Base-by-base conservation (phyloP, 2,113 vertebrate genomes). In the Corydoras sp. region DNA sequence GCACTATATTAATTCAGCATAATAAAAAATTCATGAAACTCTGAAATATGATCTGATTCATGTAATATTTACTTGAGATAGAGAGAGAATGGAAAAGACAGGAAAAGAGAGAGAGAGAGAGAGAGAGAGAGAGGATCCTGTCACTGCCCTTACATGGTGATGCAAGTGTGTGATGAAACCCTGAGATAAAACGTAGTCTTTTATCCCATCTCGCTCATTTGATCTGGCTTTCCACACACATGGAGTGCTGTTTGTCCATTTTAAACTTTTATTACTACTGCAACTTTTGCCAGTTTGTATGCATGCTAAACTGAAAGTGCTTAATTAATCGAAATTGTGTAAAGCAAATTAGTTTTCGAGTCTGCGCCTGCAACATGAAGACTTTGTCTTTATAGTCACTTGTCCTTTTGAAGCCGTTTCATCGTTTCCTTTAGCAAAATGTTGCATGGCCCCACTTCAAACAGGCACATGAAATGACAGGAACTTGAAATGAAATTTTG, bases 21-120 rank as follows among this genome's bases (percentile, higher is more conserved):
- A 11, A 68, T 74, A 48, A 74, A 74, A 72, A 58, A 76, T 76
- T 51, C 62, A 76, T 76, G 64, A 74, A 66, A 55, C 64, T 63
- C 64, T 66, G 75, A 71, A 72, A 66, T 72, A 72, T 72, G 69
- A 76, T 68, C 72, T 68, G 72, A 72, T 67, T 76, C 75, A 76
- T 76, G 75, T 68, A 76, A 68, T 76, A 76, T 76, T 76, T 76
- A 76, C 58, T 72, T 68, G 72, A 72, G 75, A 65, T 76, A 58
- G 71, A 58, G 54, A 50, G 31, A 50, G 3, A 49, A 24, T 48
- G 51, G 58, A 18, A 58, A 54, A 72, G 32, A 72, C 62, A 72
- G 65, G 9, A 35, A 56, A 62, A 65, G 35, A 65, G n/a, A 72
- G 55, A 72, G 62, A 29, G 54, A 72, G 49, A 54, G 62, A 62